Conservation (phyloP, 2,113 vertebrate genomes). For the Kryptolebias marmoratus region DNA sequence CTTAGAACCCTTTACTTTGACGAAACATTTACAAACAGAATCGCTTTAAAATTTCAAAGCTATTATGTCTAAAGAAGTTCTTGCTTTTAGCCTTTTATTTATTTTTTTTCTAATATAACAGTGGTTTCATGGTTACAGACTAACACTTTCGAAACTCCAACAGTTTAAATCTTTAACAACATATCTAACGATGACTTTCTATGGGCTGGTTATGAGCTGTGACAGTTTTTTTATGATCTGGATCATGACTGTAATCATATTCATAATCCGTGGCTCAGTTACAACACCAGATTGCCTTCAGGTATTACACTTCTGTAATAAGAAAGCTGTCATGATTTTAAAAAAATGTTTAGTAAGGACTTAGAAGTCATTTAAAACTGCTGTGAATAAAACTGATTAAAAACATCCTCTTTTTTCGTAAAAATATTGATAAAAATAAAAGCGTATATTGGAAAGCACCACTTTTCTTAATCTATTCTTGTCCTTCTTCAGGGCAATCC, state of each 20-base stretch:
- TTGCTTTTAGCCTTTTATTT: no score
- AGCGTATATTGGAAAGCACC: not conserved
- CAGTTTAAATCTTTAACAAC: not conserved
- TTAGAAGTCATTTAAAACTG: conserved; percentile 7
- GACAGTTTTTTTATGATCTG: conserved; percentile 27
- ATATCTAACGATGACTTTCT: not conserved
- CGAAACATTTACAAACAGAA: no score
- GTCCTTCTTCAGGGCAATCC: not conserved
- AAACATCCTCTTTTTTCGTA: not conserved
- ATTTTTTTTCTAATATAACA: not conserved
- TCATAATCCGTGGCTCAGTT: conserved; percentile 28
- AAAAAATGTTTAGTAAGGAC: conserved; percentile 22
- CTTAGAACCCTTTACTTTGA: no score
- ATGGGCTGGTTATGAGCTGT: not conserved
- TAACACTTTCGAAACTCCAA: not conserved
- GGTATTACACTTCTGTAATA: conserved; percentile 16
- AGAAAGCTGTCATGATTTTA: conserved; percentile 12
- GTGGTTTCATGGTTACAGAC: not conserved
- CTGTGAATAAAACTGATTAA: conserved; percentile 18
- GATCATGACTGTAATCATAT: conserved; percentile 33
- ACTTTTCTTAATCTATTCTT: not conserved
- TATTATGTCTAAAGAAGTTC: no score
- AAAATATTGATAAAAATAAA: not conserved
- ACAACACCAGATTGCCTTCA: conserved; percentile 22
- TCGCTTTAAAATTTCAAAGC: no score